A percentile compares a stretch with the other conserved stretches of the same genome.
phyloP scores from a whole-genome alignment of 35 echinoderm and acorn worm species.

The Amphiura filiformis region DNA sequence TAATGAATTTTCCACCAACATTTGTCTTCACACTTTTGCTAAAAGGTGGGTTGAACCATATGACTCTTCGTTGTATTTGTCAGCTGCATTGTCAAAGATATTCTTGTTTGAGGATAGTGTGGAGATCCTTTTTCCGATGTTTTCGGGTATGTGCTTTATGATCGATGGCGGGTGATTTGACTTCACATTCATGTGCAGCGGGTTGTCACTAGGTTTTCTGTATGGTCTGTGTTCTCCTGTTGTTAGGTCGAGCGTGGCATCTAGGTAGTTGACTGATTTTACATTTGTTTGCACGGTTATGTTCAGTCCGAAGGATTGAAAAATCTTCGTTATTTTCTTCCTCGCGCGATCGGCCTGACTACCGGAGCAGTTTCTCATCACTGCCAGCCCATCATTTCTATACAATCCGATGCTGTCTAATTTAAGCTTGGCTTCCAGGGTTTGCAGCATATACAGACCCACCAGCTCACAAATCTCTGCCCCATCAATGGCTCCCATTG shows the following conservation, averaged over 20 bases:
- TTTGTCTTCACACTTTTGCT: neutral
- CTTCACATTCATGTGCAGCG: neutral
- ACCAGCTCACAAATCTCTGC: conserved; percentile 14
- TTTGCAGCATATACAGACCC: neutral
- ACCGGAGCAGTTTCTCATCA: no score
- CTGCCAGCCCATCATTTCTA: conserved; percentile 24
- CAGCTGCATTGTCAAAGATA: conserved; percentile 3
- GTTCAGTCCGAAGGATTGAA: neutral
- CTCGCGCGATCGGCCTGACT: no score
- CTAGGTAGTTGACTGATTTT: conserved; percentile 1
- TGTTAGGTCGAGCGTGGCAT: neutral
- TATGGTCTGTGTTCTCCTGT: conserved; percentile 7
- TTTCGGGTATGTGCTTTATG: neutral
- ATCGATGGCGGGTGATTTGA: conserved; percentile 20
- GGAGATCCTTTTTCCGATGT: neutral
- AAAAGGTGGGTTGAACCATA: neutral
- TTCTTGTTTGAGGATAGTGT: neutral
- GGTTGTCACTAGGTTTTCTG: conserved; percentile 4
- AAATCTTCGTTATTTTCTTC: neutral
- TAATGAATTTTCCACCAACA: neutral
- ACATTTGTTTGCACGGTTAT: neutral
- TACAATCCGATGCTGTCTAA: conserved; percentile 3
- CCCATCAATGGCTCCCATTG: neutral
- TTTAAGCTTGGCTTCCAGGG: neutral
- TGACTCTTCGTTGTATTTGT: neutral